A percentile compares a stretch with the other conserved stretches of the same genome.
phyloP scores from a whole-genome alignment of 1,140 invertebrate species.

The Oryctes rhinoceros region DNA sequence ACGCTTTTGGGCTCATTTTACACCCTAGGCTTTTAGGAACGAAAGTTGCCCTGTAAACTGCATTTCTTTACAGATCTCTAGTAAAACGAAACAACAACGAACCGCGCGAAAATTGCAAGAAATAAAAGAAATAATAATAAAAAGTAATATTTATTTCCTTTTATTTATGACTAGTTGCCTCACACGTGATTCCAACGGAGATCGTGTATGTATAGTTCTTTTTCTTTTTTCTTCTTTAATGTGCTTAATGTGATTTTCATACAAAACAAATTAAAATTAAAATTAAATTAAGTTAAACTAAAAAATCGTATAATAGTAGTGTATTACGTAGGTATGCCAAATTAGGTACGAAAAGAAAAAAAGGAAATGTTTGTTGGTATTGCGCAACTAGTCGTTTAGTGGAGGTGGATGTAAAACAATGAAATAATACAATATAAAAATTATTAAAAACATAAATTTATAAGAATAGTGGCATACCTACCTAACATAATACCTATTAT shows the following conservation, averaged over 20 bases:
- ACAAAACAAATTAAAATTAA: slow-evolving; percentile 44
- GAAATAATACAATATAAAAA: slow-evolving; percentile 43
- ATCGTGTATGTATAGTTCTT: slow-evolving; percentile 50
- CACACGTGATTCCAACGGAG: slow-evolving; percentile 57
- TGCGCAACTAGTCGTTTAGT: neutral
- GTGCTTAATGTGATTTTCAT: slow-evolving; percentile 37
- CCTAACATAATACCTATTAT: slow-evolving; percentile 52
- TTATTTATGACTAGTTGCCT: slow-evolving; percentile 61
- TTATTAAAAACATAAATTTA: neutral
- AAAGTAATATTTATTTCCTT: slow-evolving; percentile 51
- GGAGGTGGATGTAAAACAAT: slow-evolving; percentile 17
- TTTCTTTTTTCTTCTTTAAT: neutral
- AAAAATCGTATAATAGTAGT: slow-evolving; percentile 35
- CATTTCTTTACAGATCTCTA: slow-evolving; percentile 46
- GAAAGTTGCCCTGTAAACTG: slow-evolving; percentile 55
- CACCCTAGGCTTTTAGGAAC: slow-evolving; percentile 38
- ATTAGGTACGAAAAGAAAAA: slow-evolving; percentile 22
- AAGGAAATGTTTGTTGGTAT: neutral
- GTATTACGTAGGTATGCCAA: slow-evolving; percentile 58
- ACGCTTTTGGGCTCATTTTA: slow-evolving; percentile 27
- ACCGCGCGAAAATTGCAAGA: neutral
- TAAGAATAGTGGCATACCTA: slow-evolving; percentile 55
- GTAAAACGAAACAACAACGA: slow-evolving; percentile 43
- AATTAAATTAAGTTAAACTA: slow-evolving; percentile 50
- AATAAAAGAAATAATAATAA: slow-evolving; percentile 49